phyloP scores from a whole-genome alignment of 2,113 vertebrate species.

The Cyprinodon variegatus region DNA sequence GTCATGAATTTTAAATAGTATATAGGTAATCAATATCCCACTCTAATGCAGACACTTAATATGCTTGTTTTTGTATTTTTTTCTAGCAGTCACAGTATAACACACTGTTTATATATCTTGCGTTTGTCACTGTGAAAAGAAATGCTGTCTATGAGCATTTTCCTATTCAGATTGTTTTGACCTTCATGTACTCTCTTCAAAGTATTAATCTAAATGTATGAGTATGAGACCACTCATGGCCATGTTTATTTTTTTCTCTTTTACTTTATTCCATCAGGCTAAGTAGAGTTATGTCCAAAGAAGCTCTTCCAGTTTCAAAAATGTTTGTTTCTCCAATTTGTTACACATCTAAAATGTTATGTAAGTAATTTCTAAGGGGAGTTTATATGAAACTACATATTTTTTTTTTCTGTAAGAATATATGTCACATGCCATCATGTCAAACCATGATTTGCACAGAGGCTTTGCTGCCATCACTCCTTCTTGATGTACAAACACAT shows the following conservation, averaged over 20 bases:
- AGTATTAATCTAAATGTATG: neutral
- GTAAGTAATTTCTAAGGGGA: conserved; percentile 11
- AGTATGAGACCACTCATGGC: neutral
- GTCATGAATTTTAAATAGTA: conserved; percentile 8
- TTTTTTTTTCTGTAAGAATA: conserved; percentile 12
- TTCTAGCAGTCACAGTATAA: neutral
- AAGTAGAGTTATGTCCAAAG: neutral
- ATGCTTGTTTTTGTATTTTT: neutral
- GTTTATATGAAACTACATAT: conserved; percentile 15
- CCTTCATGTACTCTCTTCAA: neutral
- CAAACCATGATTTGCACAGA: conserved; percentile 11
- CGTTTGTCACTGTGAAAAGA: neutral
- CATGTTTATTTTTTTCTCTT: neutral
- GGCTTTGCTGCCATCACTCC: conserved; percentile 1
- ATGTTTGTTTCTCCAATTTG: neutral
- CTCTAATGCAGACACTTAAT: neutral
- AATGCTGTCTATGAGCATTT: too few species aligned
- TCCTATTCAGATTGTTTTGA: too few species aligned
- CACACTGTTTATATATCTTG: neutral
- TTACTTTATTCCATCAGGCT: neutral
- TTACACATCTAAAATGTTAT: conserved; percentile 5
- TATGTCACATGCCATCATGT: conserved; percentile 41
- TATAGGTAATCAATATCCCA: neutral
- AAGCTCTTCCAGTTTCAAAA: neutral
- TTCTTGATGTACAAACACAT: conserved; percentile 14